Evolutionary conservation across 1,140 invertebrate species (phyloP).

Genomic region (Euborellia annulipes): DNA sequence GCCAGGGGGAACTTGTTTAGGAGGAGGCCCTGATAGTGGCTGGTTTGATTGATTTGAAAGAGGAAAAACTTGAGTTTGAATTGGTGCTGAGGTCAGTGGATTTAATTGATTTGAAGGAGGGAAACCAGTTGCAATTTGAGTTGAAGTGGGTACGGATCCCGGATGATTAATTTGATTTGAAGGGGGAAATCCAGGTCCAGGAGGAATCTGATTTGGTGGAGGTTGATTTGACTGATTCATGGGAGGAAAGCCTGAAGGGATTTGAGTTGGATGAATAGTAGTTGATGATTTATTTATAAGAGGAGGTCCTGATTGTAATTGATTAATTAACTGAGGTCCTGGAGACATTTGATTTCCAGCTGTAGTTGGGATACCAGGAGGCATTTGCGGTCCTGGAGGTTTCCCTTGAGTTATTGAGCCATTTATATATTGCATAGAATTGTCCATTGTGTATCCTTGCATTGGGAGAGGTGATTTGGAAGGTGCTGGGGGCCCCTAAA

Average conservation of each 20-base stretch:
- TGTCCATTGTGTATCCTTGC: no score
- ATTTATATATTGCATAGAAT: no score
- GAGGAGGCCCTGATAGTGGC: not conserved
- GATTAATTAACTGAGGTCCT: no score
- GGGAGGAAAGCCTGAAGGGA: not conserved
- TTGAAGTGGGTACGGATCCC: conserved; percentile 6
- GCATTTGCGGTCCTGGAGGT: no score
- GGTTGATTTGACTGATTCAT: not conserved
- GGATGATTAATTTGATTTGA: not conserved
- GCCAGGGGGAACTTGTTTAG: not conserved
- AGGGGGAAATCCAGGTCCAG: conserved; percentile 11
- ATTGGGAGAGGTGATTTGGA: no score
- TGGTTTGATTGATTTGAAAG: not conserved
- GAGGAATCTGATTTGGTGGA: not conserved
- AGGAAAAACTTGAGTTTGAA: not conserved
- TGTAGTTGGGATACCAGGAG: no score
- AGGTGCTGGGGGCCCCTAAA: no score
- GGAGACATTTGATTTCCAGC: no score
- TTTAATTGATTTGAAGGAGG: conserved; percentile 7
- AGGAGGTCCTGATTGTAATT: no score
- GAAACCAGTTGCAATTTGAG: conserved; percentile 23
- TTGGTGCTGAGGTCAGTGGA: conserved; percentile 3
- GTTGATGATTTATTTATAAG: not conserved
- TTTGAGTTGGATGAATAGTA: not conserved
- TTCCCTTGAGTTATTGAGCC: no score